Evolutionary conservation across 2,888 invertebrate species (phyloP), one percentile per base, ranked within the genome.

Genomic region (Pristionchus maxplancki): DNA sequence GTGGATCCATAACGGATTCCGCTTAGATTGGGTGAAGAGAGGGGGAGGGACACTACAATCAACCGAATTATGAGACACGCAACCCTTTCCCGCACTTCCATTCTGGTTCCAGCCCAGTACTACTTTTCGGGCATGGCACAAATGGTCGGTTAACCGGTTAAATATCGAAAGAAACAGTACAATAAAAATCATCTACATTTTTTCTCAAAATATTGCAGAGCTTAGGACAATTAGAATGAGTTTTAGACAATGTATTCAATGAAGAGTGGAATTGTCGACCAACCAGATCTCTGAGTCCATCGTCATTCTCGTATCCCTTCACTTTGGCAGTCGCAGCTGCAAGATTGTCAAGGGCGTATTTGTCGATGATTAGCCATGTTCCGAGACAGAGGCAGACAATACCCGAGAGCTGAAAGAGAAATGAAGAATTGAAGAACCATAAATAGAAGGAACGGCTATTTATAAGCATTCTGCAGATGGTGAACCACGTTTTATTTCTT

Each of bases 331-430:
- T 94, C 24, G 94, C 94, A 37, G 91, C 89, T 17, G 93, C 93
- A 78, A 94, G 89, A 74, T 93, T 92, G 88, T 93, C 94, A 44
- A 94, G 92, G 9, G 94, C 94, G 85, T 94, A 93, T 85, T 93
- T 91, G 89, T 94, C 94, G 20, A 94, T 89, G 15, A 94, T 90
- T 40, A 94, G 89, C 94, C 94, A 94, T 20, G 92, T 89, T 8
- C 94, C 94, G 20, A 94, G 91, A 44, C 93, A 93, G 37, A 94
- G 90, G 90, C 94, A 95, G 50, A 94, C 93, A 28, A 94, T 86
- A 24, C 94, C 94, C 85, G 93, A 93, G 24, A 94, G 86, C 94
- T 94, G 88, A 85, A 91, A 71, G 67, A 28, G 28, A 67, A 1
- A 67, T 28, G 31, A 24, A 1, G 34, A 17, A 37, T 15, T 74